phyloP scores from a whole-genome alignment of 2,888 invertebrate species.

The Odontomyia ornata region DNA sequence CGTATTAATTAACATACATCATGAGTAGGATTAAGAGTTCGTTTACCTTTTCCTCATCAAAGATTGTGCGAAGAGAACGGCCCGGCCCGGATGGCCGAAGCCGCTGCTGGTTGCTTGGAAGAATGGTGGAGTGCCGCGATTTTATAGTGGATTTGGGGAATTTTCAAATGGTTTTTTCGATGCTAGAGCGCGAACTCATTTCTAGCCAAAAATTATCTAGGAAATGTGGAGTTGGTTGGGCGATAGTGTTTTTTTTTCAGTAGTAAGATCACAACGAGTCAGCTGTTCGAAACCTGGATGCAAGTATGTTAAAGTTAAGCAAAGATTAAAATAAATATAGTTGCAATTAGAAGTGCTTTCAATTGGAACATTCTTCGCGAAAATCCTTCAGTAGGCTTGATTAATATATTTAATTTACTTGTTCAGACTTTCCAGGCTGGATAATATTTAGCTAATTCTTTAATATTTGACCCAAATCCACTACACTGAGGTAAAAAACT shows the following conservation, averaged over 20 bases:
- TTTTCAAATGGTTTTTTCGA: not conserved
- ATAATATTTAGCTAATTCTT: too few relatives aligned
- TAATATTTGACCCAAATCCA: too few relatives aligned
- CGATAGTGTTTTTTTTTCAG: too few relatives aligned
- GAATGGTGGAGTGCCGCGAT: not conserved
- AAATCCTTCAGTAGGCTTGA: too few relatives aligned
- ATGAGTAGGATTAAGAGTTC: constrained; percentile 39
- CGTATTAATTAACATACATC: constrained; percentile 41
- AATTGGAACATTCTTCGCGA: too few relatives aligned
- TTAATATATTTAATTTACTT: too few relatives aligned
- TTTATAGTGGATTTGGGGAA: constrained; percentile 1
- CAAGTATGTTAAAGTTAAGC: not conserved
- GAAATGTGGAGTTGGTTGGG: not conserved
- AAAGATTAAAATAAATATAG: too few relatives aligned
- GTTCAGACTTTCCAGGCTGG: too few relatives aligned
- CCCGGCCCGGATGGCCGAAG: not conserved
- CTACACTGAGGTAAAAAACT: too few relatives aligned
- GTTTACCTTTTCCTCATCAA: constrained; percentile 26
- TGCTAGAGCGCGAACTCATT: not conserved
- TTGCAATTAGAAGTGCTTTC: too few relatives aligned
- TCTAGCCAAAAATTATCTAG: not conserved
- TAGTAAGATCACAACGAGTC: not conserved
- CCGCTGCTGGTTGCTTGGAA: not conserved
- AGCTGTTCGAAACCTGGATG: not conserved
- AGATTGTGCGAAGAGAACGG: not conserved